Evolutionary conservation across 2,888 invertebrate species (phyloP).

Genomic region (Xanthia togata): DNA sequence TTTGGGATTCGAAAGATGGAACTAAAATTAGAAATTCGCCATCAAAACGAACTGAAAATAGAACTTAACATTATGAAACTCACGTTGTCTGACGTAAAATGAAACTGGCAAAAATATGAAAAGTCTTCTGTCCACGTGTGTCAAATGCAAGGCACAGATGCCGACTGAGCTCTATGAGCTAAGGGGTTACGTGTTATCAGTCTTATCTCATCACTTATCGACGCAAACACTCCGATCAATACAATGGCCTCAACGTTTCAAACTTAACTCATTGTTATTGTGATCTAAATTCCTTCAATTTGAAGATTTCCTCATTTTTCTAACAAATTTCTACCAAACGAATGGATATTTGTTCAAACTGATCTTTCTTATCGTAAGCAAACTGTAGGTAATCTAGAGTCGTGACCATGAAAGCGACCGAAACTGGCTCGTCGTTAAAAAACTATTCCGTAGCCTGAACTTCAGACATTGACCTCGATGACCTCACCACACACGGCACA

Average conservation of each 20-base stretch:
- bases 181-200: conserved; percentile 73
- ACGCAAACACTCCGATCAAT: conserved; percentile 59
- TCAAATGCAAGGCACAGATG: conserved; percentile 18
- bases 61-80: conserved; percentile 50
- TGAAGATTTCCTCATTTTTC: neutral
- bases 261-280: neutral
- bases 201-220: conserved; percentile 70
- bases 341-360: neutral
- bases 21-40: conserved; percentile 40
- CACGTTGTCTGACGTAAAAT: conserved; percentile 52
- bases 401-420: neutral
- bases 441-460: neutral
- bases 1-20: neutral
- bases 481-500: too few species aligned
- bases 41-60: conserved; percentile 41
- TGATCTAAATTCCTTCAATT: neutral
- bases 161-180: conserved; percentile 43
- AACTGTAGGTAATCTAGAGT: neutral
- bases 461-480: neutral
- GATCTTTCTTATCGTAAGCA: neutral
- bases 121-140: conserved; percentile 40
- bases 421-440: too few species aligned
- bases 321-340: neutral
- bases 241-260: conserved; percentile 12
- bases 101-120: conserved; percentile 20